Evolutionary conservation across 2,888 invertebrate species (phyloP).

Genomic region (Metallyticus violacea): DNA sequence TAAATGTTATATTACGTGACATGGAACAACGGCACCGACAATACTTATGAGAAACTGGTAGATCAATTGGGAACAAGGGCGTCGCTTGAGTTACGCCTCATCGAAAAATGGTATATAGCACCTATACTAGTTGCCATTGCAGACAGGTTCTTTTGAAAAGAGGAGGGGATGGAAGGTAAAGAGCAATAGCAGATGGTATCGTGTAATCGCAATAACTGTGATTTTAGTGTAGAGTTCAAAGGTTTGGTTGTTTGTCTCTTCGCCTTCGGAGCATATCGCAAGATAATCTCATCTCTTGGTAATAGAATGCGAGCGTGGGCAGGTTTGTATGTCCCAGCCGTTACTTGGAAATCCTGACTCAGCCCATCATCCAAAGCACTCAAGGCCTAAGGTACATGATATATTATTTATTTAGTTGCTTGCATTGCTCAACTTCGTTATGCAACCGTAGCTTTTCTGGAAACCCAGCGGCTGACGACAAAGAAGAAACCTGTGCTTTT

Average conservation of each 20-base stretch:
- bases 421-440: not conserved
- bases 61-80: not conserved
- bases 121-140: not conserved
- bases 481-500: not conserved
- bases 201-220: not conserved
- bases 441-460: not conserved
- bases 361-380: not conserved
- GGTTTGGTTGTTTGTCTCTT: not conserved
- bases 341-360: not conserved
- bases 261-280: not conserved
- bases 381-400: not conserved
- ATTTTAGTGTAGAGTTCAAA: not conserved
- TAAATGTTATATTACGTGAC: not conserved
- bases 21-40: not conserved
- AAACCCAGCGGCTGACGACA: not conserved
- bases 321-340: not conserved
- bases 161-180: too few relatives aligned
- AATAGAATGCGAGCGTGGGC: not conserved
- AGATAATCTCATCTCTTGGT: not conserved
- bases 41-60: not conserved
- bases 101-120: too few relatives aligned
- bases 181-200: not conserved
- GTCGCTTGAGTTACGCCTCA: not conserved
- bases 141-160: not conserved
- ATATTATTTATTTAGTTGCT: not conserved